Percentiles rank a stretch among this genome's conserved stretches.
phyloP scores from a whole-genome alignment of 2,113 vertebrate species.

The Coregonus clupeaformis region DNA sequence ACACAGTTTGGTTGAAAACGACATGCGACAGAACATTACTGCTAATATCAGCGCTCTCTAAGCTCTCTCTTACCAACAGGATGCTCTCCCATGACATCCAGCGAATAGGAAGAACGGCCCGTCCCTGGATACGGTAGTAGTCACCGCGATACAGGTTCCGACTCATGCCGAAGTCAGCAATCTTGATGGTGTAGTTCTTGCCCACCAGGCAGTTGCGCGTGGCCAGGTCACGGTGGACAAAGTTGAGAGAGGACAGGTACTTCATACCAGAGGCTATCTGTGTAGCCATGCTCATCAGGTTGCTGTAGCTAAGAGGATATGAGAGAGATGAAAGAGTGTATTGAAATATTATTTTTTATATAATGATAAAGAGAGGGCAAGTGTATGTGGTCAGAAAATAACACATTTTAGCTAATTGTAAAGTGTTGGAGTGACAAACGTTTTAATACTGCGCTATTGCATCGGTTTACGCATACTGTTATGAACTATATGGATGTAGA shows the following conservation, averaged over 20 bases:
- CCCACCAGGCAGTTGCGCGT: constrained; percentile 97
- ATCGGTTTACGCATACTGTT: too few relatives aligned
- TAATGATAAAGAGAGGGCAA: background rate
- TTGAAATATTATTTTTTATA: background rate
- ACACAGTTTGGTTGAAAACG: background rate
- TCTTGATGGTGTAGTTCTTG: constrained; percentile 93
- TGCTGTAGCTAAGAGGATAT: constrained; percentile 71
- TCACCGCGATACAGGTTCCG: constrained; percentile 96
- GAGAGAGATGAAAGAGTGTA: background rate
- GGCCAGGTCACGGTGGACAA: constrained; percentile 95
- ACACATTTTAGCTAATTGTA: background rate
- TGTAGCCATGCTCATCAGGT: constrained; percentile 84
- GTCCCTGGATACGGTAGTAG: constrained; percentile 96
- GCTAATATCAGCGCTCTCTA: background rate
- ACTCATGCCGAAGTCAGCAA: constrained; percentile 98
- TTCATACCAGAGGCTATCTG: constrained; percentile 97
- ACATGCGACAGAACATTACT: too few relatives aligned
- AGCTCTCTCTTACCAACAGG: constrained; percentile 80
- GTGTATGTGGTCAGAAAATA: background rate
- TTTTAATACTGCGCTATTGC: too few relatives aligned
- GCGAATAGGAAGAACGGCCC: constrained; percentile 95
- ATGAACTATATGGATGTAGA: too few relatives aligned
- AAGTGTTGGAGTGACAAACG: too few relatives aligned
- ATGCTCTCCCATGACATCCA: constrained; percentile 99
- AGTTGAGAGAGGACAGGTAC: constrained; percentile 95